phyloP scores from a whole-genome alignment of 2,797 vertebrate species.

The Pseudochirops corinnae region DNA sequence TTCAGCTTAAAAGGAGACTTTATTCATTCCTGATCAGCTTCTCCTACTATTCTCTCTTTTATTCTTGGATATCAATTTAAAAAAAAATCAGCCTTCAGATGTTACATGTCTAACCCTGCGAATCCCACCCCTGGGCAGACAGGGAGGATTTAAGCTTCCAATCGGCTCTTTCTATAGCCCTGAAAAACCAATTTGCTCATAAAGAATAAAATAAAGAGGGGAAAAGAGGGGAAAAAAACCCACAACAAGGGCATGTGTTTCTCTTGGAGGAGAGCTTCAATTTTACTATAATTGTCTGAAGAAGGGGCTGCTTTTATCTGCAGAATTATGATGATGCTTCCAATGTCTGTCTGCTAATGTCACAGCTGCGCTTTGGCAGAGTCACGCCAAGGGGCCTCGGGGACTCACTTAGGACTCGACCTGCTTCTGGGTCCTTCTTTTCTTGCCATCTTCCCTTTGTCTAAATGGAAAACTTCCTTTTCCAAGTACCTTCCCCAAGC shows the following conservation, averaged over 20 bases:
- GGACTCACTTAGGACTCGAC: constrained; percentile 56
- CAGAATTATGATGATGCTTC: constrained; percentile 84
- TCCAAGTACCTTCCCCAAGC: background rate
- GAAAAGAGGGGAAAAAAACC: constrained; percentile 74
- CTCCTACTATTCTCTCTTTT: constrained; percentile 88
- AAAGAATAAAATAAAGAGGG: constrained; percentile 83
- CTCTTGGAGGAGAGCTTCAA: constrained; percentile 87
- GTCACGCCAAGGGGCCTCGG: constrained; percentile 64
- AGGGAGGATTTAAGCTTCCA: constrained; percentile 88
- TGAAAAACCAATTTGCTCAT: constrained; percentile 89
- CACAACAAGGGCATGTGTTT: constrained; percentile 84
- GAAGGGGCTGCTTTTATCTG: constrained; percentile 88
- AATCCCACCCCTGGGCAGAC: constrained; percentile 87
- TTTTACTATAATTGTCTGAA: constrained; percentile 89
- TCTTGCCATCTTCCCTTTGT: constrained; percentile 55
- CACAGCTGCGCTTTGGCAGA: constrained; percentile 81
- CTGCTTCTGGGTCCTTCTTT: constrained; percentile 17
- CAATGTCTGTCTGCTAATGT: constrained; percentile 80
- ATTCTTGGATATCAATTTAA: constrained; percentile 89
- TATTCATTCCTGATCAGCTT: constrained; percentile 91
- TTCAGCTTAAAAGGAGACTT: constrained; percentile 91
- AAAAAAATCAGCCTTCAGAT: constrained; percentile 87
- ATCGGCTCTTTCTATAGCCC: constrained; percentile 86
- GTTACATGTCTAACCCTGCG: constrained; percentile 85
- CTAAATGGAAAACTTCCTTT: constrained; percentile 60